Conservation (phyloP, 2,113 vertebrate species). For the Cyrtonyx montezumae region DNA sequence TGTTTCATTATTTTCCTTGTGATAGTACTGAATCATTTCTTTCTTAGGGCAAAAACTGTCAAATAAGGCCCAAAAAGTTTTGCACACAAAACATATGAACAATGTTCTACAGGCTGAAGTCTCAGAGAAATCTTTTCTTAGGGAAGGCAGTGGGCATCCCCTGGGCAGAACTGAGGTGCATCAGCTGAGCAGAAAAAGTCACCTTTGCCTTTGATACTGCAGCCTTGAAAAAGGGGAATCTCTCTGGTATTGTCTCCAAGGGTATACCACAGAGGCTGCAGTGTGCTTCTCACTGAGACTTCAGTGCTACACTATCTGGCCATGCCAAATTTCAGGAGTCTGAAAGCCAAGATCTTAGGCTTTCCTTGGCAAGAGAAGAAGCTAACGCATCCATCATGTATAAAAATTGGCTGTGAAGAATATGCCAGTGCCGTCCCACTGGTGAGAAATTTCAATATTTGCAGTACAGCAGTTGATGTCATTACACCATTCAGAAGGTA, state of each 20-base stretch:
- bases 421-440: not conserved
- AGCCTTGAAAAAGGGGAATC: not conserved
- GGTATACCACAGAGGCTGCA: not conserved
- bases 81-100: not conserved
- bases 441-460: not conserved
- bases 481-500: not conserved
- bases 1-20: not conserved
- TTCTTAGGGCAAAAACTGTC: not conserved
- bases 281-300: not conserved
- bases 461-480: not conserved
- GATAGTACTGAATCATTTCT: not conserved
- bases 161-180: not conserved
- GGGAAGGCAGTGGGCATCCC: not conserved
- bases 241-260: not conserved
- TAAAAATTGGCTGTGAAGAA: not conserved
- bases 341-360: not conserved
- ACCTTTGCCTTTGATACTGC: not conserved
- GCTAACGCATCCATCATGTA: not conserved
- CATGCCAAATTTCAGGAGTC: not conserved
- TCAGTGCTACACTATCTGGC: not conserved
- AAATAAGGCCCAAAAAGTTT: not conserved
- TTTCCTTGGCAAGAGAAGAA: not conserved
- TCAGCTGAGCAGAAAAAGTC: not conserved
- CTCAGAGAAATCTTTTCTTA: not conserved
- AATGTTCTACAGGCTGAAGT: not conserved